Conservation (phyloP, 2,888 invertebrate species). For the Brachylomia viminalis region DNA sequence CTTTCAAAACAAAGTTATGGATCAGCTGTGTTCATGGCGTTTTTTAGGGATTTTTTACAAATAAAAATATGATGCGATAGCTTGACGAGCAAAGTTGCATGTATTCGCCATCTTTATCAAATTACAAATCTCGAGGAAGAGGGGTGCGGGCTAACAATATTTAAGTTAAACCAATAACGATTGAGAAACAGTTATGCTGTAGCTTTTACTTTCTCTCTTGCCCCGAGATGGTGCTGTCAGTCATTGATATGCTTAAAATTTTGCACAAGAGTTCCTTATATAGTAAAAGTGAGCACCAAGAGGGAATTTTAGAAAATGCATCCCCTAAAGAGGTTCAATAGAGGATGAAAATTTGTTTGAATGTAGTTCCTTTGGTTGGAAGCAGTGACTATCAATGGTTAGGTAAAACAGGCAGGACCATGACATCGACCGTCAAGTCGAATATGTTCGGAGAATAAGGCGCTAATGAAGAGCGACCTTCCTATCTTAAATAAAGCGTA, state of each 20-base stretch:
- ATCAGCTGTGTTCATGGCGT: neutral
- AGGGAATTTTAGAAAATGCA: neutral
- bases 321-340: neutral
- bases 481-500: neutral
- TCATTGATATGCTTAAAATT: neutral
- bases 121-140: neutral
- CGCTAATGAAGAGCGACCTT: neutral
- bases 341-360: neutral
- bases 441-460: neutral
- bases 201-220: neutral
- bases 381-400: neutral
- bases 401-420: neutral
- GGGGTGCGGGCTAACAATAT: neutral
- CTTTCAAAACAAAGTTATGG: neutral
- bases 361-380: neutral
- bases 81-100: neutral
- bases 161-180: neutral
- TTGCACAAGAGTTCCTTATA: neutral
- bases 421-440: neutral
- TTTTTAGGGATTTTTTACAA: neutral
- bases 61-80: neutral
- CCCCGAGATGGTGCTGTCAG: neutral
- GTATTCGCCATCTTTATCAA: neutral
- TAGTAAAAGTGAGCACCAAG: neutral
- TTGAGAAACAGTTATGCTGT: neutral